Evolutionary conservation across 2,113 vertebrate genomes (phyloP).

Genomic region (Lampris megalopsis): DNA sequence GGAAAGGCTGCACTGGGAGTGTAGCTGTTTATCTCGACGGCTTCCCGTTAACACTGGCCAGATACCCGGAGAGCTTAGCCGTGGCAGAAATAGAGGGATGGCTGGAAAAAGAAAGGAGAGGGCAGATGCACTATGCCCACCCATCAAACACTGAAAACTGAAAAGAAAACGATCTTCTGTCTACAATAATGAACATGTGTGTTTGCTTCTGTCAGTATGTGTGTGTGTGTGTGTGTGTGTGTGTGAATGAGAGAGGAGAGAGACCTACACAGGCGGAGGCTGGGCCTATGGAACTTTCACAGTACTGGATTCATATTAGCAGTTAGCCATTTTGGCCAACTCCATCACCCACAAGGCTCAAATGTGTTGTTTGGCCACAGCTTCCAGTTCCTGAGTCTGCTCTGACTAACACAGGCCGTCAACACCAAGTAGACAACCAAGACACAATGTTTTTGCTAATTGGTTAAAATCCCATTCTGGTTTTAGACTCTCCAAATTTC

Average conservation of each 20-base stretch:
- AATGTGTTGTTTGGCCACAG: conserved; percentile 54
- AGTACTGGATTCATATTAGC: conserved; percentile 5
- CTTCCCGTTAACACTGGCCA: conserved; percentile 55
- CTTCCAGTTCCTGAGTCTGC: conserved; percentile 40
- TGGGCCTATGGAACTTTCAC: not conserved
- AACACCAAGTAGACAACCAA: conserved; percentile 2
- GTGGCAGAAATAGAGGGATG: conserved; percentile 43
- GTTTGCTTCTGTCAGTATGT: conserved; percentile 11
- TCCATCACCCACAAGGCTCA: conserved; percentile 55
- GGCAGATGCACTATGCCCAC: conserved; percentile 49
- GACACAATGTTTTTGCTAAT: not conserved
- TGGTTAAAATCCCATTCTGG: conserved; percentile 11
- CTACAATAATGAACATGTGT: not conserved
- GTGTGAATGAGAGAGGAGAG: conserved; percentile 35
- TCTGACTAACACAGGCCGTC: conserved; percentile 30
- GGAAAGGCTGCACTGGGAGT: conserved; percentile 38
- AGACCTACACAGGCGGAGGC: conserved; percentile 32
- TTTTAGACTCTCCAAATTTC: conserved; percentile 5
- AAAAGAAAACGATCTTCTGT: conserved; percentile 63
- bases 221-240: conserved; percentile 45
- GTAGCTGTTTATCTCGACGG: conserved; percentile 55
- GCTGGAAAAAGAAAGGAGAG: conserved; percentile 32
- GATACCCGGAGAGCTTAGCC: conserved; percentile 43
- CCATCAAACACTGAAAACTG: conserved; percentile 60
- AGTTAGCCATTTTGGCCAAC: conserved; percentile 33